phyloP scores from a whole-genome alignment of 2,113 vertebrate genomes.

The Mesembrinibis cayennensis region DNA sequence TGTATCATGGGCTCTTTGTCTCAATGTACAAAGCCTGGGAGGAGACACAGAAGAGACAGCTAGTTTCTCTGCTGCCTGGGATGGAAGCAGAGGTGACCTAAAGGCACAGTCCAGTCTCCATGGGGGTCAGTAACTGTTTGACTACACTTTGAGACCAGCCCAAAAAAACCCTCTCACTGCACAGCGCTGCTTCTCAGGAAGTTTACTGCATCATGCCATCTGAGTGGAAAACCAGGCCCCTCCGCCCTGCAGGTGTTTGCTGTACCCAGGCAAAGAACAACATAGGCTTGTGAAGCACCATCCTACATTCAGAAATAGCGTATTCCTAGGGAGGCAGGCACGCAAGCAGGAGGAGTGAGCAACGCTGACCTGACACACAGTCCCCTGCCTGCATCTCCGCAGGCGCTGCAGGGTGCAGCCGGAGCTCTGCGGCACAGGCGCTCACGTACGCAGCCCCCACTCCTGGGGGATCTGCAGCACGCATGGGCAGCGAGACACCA shows the following conservation, averaged over 20 bases:
- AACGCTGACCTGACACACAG: rapidly evolving
- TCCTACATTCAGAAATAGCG: not conserved
- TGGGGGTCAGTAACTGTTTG: not conserved
- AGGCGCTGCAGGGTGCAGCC: rapidly evolving
- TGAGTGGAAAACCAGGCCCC: not conserved
- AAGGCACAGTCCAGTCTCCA: not conserved
- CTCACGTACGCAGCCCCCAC: rapidly evolving
- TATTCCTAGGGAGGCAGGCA: not conserved
- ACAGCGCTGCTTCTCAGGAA: not conserved
- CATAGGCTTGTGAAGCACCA: not conserved
- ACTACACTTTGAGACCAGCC: not conserved
- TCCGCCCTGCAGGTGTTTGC: not conserved
- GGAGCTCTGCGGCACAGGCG: rapidly evolving
- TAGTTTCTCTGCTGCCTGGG: not conserved
- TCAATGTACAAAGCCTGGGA: not conserved
- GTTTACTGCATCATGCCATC: not conserved
- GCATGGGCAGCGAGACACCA: rapidly evolving
- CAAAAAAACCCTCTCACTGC: not conserved
- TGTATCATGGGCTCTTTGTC: rapidly evolving
- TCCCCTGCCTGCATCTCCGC: not conserved
- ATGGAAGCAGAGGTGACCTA: not conserved
- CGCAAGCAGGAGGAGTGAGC: not conserved
- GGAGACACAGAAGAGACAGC: not conserved
- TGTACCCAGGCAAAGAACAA: not conserved
- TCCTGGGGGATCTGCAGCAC: rapidly evolving